These are phyloP conservation scores for Apostichopus leukothele DNA, from an alignment of 53 echinoderm and acorn worm genomes.

Conservation along the genomic window DNA sequence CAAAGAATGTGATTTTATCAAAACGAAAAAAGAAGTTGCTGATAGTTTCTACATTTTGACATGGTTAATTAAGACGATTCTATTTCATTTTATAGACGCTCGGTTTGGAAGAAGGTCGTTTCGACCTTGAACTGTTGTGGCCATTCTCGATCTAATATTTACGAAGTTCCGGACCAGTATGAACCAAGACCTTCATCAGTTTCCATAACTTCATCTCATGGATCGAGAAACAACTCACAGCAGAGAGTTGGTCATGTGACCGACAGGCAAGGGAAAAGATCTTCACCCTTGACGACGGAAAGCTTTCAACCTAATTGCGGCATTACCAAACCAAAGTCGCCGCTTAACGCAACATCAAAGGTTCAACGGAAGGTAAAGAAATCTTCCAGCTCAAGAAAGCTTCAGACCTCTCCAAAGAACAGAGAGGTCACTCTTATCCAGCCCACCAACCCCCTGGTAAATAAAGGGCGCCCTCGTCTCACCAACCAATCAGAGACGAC, in stretches of 20 bases:
- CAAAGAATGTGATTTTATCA: no score
- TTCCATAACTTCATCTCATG: background rate
- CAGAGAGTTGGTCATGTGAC: background rate
- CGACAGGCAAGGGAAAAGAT: background rate
- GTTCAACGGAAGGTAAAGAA: background rate
- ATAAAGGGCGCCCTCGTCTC: background rate
- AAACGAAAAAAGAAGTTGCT: no score
- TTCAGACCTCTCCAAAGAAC: background rate
- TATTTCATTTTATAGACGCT: background rate
- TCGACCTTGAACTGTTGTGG: constrained; percentile 28
- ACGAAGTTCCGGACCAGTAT: background rate
- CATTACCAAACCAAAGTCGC: background rate
- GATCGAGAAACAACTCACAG: constrained; percentile 6
- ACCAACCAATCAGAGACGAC: background rate
- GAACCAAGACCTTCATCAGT: background rate
- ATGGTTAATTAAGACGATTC: no score
- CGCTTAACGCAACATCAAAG: background rate
- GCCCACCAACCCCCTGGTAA: background rate
- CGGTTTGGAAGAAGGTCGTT: constrained; percentile 28
- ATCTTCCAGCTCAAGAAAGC: background rate
- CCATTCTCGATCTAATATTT: background rate
- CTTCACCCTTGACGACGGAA: background rate
- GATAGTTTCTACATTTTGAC: no score
- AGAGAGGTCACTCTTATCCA: background rate
- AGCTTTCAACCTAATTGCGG: background rate